Evolutionary conservation across 2,888 invertebrate species (phyloP).

Genomic region (Lasioglossum villosulum): DNA sequence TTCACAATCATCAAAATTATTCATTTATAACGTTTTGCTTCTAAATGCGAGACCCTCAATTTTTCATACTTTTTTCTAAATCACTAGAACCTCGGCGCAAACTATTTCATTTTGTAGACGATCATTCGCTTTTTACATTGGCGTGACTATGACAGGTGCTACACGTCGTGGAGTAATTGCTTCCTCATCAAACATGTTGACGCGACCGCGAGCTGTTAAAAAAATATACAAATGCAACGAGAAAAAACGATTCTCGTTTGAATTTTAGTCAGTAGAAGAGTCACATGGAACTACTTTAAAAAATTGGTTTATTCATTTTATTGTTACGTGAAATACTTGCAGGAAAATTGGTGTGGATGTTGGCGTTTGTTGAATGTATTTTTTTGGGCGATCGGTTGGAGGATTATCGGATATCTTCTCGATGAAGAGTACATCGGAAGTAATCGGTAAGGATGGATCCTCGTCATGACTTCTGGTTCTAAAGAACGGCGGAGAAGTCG

Average conservation of each 20-base stretch:
- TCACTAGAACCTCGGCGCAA: neutral
- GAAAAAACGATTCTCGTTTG: neutral
- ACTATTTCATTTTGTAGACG: neutral
- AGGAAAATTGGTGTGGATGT: neutral
- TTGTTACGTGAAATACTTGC: neutral
- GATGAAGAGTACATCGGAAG: constrained; percentile 8
- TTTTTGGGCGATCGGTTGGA: neutral
- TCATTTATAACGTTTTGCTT: neutral
- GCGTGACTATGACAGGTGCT: constrained; percentile 2
- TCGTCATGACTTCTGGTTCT: constrained; percentile 49
- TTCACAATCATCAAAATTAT: too few relatives aligned
- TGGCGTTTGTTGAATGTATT: neutral
- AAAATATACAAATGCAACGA: neutral
- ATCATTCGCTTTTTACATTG: neutral
- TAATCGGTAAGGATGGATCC: constrained; percentile 39
- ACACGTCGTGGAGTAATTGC: neutral
- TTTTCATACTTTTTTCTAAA: neutral
- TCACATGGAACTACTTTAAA: neutral
- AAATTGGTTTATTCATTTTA: neutral
- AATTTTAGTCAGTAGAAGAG: neutral
- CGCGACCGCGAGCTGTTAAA: neutral
- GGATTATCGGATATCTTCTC: constrained; percentile 7
- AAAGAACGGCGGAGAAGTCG: constrained; percentile 68
- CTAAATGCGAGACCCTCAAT: neutral
- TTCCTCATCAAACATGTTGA: neutral